A percentile compares a stretch with the other conserved stretches of the same genome.
Conservation (phyloP, 2,888 invertebrate genomes). For the Dione juno region DNA sequence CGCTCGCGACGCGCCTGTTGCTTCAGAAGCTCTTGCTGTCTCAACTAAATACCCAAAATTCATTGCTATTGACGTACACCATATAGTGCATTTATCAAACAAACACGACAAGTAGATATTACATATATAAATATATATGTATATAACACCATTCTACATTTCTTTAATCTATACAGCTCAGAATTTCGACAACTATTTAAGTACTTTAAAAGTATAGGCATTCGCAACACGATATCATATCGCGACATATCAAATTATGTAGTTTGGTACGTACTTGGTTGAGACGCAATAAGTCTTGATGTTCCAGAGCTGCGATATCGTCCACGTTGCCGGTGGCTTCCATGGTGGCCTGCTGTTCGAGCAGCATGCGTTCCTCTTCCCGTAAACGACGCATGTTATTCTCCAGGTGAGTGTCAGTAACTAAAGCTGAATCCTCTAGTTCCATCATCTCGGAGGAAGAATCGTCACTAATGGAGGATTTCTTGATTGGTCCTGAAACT, state of each 20-base stretch:
- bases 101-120: no score
- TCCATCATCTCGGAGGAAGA: constrained; percentile 96
- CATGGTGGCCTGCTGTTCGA: constrained; percentile 90
- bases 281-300: constrained; percentile 69
- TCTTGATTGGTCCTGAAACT: constrained; percentile 93
- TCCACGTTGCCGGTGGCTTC: constrained; percentile 77
- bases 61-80: neutral
- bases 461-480: constrained; percentile 92
- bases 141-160: neutral
- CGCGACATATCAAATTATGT: neutral
- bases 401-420: constrained; percentile 78
- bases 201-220: neutral
- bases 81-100: no score
- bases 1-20: constrained; percentile 49
- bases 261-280: constrained; percentile 60
- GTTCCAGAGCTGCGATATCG: constrained; percentile 70
- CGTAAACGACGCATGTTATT: constrained; percentile 75
- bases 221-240: neutral
- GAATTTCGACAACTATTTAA: neutral
- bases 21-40: constrained; percentile 66
- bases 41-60: constrained; percentile 53
- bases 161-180: neutral
- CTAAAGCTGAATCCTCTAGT: constrained; percentile 92
- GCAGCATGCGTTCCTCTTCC: constrained; percentile 88
- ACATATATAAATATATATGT: no score